Base-by-base conservation (phyloP, 2,888 invertebrate species). In the Protonemura montana region DNA sequence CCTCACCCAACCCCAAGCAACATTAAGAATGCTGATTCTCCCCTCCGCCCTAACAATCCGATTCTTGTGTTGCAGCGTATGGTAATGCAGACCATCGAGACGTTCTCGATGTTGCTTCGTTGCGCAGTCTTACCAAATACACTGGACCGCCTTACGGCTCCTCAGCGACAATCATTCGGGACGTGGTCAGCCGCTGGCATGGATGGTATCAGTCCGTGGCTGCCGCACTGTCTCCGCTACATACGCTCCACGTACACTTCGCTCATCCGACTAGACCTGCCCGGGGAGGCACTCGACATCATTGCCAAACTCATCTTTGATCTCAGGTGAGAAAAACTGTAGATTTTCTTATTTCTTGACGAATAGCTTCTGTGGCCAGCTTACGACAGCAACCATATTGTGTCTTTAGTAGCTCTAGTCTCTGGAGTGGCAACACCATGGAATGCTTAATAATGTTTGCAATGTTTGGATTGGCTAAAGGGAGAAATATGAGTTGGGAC, bases 261-360 rank as follows among this genome's bases (percentile, higher is more conserved):
- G 5, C 92, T 98, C 28, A 95, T 97, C 88, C 95, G 96, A 87
- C 92, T 98, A 76, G 98, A 98, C 91, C 92, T 98, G 87, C 98
- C 98, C 0, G 95, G 95, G 86, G 98, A 98, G 91, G 97, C 97
- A 3, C 92, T 98, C 86, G 96, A 96, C 89, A 95, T 97, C 87
- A 95, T 98, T 85, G 96, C 96, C 89, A 94, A 94, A 88, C 94
- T 98, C 80, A 95, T 98, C 88, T 95, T 97, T 91, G 97, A 98
- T 90, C 94, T 98, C 89, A 94, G 98, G 91, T 92, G 88, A 86
- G 88, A 87, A 25, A 85, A 10, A 1, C 59, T 10, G 21, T 1
- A 21, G 59, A 59, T 21, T 10, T 59, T 21, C n/a, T n/a, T n/a
- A n/a, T n/a, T n/a, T n/a, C n/a, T n/a, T n/a, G n/a, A n/a, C n/a